phyloP scores from a whole-genome alignment of 2,888 invertebrate genomes.

The Geophilus truncorum region DNA sequence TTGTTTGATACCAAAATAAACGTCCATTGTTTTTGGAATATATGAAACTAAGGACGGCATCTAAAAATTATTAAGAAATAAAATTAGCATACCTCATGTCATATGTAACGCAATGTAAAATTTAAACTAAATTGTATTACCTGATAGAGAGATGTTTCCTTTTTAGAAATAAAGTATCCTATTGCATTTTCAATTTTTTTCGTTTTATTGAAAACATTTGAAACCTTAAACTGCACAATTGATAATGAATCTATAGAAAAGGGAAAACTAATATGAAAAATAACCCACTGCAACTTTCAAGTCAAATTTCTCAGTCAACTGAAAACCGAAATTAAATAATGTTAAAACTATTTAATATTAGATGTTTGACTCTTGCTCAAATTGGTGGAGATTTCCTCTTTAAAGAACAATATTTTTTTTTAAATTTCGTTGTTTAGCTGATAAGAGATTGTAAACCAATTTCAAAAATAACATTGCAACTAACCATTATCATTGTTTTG shows the following conservation, averaged over 20 bases:
- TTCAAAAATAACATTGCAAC: no score
- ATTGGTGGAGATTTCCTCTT: no score
- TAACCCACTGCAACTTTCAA: no score
- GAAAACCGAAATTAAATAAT: no score
- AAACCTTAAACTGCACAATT: neutral
- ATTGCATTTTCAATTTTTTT: neutral
- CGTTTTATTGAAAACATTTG: neutral
- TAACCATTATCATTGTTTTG: constrained; percentile 32
- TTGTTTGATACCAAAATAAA: constrained; percentile 34
- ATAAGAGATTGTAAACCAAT: no score
- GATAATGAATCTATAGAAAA: no score
- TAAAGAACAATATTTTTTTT: neutral
- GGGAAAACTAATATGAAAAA: no score
- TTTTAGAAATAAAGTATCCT: constrained; percentile 38
- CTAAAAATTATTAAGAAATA: neutral
- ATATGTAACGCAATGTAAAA: neutral
- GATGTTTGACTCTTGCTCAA: no score
- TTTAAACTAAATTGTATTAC: constrained; percentile 4
- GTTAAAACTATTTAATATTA: no score
- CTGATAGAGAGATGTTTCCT: constrained; percentile 34
- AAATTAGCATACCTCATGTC: no score
- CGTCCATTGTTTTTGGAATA: constrained; percentile 39
- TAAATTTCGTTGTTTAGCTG: no score
- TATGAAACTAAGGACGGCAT: constrained; percentile 36
- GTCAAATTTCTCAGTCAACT: no score